Percentiles rank a stretch among this genome's conserved stretches.
These are phyloP conservation scores for Agriopis leucophaearia DNA, from an alignment of 2,888 invertebrate genomes.

Conservation along the genomic window DNA sequence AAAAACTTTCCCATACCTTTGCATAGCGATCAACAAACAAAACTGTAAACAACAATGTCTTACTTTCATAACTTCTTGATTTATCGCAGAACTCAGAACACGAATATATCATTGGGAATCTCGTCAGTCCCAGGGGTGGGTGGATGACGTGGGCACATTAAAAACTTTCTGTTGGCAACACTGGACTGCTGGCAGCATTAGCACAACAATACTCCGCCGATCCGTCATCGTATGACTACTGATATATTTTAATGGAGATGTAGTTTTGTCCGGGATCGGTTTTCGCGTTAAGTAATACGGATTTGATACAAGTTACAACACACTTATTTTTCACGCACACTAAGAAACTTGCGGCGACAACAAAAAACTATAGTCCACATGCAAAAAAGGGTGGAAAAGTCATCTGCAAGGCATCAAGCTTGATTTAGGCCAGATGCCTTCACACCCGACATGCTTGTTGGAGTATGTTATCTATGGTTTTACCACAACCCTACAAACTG, in stretches of 20 bases:
- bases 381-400: too few species aligned
- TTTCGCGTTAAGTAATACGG: conserved; percentile 40
- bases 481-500: too few species aligned
- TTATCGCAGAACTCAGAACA: conserved; percentile 28
- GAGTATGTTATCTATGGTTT: too few species aligned
- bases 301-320: conserved; percentile 42
- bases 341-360: too few species aligned
- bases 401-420: too few species aligned
- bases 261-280: conserved; percentile 67
- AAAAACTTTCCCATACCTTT: neutral
- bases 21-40: conserved; percentile 4
- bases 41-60: conserved; percentile 19
- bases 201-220: conserved; percentile 81
- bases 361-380: too few species aligned
- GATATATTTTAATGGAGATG: conserved; percentile 85
- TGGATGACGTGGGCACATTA: conserved; percentile 51
- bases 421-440: too few species aligned
- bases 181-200: conserved; percentile 65
- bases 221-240: conserved; percentile 85
- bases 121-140: conserved; percentile 40
- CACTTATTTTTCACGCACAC: too few species aligned
- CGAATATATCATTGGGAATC: conserved; percentile 42
- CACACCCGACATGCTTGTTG: too few species aligned
- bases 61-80: conserved; percentile 34
- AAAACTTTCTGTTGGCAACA: conserved; percentile 59